Evolutionary conservation across 2,888 invertebrate species (phyloP).

Genomic region (Lydus trimaculatus): DNA sequence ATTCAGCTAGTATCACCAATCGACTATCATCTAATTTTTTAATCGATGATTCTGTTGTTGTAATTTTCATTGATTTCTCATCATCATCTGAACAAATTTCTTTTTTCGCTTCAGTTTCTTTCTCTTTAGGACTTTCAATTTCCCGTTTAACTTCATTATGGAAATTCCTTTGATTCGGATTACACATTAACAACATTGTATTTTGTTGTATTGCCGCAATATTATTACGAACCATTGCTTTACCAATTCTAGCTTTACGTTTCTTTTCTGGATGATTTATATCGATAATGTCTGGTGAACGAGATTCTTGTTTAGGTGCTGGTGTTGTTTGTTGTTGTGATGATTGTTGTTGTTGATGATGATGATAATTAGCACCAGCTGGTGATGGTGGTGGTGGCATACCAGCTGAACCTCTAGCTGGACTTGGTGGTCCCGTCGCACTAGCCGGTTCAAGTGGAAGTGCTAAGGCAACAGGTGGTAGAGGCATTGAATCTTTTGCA

Average conservation of each 20-base stretch:
- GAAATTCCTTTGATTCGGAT: constrained; percentile 46
- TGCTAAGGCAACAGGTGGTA: constrained; percentile 62
- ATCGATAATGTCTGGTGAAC: constrained; percentile 40
- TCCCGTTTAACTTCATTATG: constrained; percentile 56
- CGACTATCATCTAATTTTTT: constrained; percentile 21
- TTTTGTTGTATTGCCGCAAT: constrained; percentile 65
- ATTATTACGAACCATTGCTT: constrained; percentile 73
- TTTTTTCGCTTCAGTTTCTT: constrained; percentile 48
- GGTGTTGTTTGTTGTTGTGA: constrained; percentile 33
- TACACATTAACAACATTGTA: constrained; percentile 63
- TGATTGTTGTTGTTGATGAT: constrained; percentile 23
- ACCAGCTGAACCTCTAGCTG: constrained; percentile 73
- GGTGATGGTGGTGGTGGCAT: constrained; percentile 69
- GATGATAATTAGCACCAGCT: constrained; percentile 62
- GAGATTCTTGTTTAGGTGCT: constrained; percentile 43
- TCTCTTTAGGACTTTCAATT: constrained; percentile 59
- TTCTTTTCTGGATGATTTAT: constrained; percentile 54
- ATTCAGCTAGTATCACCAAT: constrained; percentile 22
- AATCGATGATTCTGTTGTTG: constrained; percentile 27
- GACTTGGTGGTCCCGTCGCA: constrained; percentile 71
- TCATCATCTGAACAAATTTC: constrained; percentile 38
- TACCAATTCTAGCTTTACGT: constrained; percentile 67
- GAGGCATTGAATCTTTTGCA: constrained; percentile 58
- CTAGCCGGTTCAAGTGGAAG: constrained; percentile 62
- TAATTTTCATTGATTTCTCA: constrained; percentile 28